phyloP scores from a whole-genome alignment of 1,140 invertebrate species.

The Solenopsis invicta region DNA sequence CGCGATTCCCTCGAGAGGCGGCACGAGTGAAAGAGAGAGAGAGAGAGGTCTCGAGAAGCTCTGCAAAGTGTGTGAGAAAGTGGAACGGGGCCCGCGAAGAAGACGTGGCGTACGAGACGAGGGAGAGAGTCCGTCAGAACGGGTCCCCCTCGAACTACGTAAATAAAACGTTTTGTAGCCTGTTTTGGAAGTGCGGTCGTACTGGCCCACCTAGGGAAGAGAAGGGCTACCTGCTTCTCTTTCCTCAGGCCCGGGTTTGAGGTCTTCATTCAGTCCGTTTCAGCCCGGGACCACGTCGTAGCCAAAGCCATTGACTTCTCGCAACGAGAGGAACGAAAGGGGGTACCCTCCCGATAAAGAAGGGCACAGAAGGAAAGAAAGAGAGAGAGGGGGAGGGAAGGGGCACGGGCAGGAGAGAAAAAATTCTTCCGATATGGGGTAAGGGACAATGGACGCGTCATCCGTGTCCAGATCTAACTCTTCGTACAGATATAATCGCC shows the following conservation, averaged over 20 bases:
- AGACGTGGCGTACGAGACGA: not conserved
- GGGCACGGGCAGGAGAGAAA: constrained; percentile 10
- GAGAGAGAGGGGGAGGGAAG: not conserved
- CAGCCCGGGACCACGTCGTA: constrained; percentile 21
- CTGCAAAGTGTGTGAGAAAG: constrained; percentile 64
- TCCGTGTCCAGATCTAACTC: constrained; percentile 68
- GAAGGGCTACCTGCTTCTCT: constrained; percentile 77
- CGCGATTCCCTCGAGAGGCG: constrained; percentile 30
- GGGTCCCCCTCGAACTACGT: constrained; percentile 55
- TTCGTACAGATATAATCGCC: constrained; percentile 83
- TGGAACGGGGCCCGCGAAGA: constrained; percentile 43
- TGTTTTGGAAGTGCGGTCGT: constrained; percentile 80
- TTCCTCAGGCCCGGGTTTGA: constrained; percentile 62
- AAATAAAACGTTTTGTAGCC: constrained; percentile 82
- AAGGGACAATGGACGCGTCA: constrained; percentile 71
- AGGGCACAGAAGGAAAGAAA: not conserved
- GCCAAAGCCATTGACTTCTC: constrained; percentile 68
- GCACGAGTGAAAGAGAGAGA: constrained; percentile 29
- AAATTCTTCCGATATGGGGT: constrained; percentile 59
- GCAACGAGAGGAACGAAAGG: constrained; percentile 26
- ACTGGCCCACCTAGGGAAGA: constrained; percentile 73
- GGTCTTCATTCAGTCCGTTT: constrained; percentile 78
- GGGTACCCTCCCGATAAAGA: not conserved
- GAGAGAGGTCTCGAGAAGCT: not conserved
- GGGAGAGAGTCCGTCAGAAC: constrained; percentile 11